Evolutionary conservation across 2,113 vertebrate species (phyloP), one percentile per base, ranked within the genome.

Genomic region (Loxodonta africana): DNA sequence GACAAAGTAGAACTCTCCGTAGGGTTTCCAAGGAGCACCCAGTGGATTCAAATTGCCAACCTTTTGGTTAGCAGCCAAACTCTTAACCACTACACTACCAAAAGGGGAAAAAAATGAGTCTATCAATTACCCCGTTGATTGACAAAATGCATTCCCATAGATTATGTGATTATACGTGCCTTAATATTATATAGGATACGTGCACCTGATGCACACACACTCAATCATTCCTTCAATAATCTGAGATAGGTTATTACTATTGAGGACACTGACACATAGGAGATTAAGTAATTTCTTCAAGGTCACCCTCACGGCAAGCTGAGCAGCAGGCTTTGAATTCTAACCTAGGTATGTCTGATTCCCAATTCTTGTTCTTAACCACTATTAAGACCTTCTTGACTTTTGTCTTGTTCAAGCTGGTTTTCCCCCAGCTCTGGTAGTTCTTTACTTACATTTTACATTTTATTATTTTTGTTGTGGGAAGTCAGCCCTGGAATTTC

Each of bases 371-470:
- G 1, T 1, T 83, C 23, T 78, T 67, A 62, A 80, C 30, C n/a
- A 8, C 28, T 83, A 1, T 81, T 63, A 84, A 15, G n/a, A 51
- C 15, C 28, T 53, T 67, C 8, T 60, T 89, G 9, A 73, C 67
- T 83, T 87, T 87, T 77, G 2, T 87, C 21, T 46, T 87, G 51
- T 71, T 73, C 3, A 81, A 41, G 10, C 23, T 82, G 10, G 18
- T 88, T 85, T 92, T 25, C 2, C 26, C 4, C 1, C 51, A 57
- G 0, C 4, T 41, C 28, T 77, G 11, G 44, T 8, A 83, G 25
- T 57, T 73, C 7, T 86, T 85, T 83, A 9, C 67, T 86, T 96
- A 41, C 23, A 51, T 90, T 94, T 95, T 83, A 46, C 57, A 37
- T 23, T 78, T 63, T 76, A 74, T 74, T 21, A 74, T 44, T 74